A percentile compares a stretch with the other conserved stretches of the same genome.
phyloP scores from a whole-genome alignment of 2,113 vertebrate genomes.

The Platycercus adscitus region DNA sequence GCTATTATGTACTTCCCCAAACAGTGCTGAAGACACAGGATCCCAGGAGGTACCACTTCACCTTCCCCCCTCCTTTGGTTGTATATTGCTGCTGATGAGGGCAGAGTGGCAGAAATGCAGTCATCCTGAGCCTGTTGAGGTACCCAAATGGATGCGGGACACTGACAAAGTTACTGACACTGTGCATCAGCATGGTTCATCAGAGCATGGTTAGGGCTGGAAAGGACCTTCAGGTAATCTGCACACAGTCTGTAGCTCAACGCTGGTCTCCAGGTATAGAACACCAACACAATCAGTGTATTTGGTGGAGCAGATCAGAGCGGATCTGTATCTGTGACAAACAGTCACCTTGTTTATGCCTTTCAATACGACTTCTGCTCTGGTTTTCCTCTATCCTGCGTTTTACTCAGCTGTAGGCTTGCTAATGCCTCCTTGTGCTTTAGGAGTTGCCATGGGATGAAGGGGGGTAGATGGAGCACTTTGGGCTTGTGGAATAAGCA shows the following conservation, averaged over 20 bases:
- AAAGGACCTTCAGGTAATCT: background rate
- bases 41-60: background rate
- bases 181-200: background rate
- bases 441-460: background rate
- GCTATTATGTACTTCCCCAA: background rate
- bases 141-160: accelerated
- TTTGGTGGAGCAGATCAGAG: background rate
- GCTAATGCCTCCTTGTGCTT: background rate
- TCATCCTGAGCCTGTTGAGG: background rate
- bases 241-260: background rate
- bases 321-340: background rate
- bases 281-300: background rate
- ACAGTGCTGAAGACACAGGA: background rate
- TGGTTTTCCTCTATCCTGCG: background rate
- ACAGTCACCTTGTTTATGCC: background rate
- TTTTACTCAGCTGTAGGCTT: background rate
- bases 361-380: background rate
- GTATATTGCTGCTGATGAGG: background rate
- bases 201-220: background rate
- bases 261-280: background rate
- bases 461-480: background rate
- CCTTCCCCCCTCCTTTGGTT: background rate
- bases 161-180: background rate
- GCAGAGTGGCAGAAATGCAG: background rate
- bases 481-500: background rate